Base-by-base conservation (phyloP, 2,888 invertebrate species). In the Odontocerum albicorne region DNA sequence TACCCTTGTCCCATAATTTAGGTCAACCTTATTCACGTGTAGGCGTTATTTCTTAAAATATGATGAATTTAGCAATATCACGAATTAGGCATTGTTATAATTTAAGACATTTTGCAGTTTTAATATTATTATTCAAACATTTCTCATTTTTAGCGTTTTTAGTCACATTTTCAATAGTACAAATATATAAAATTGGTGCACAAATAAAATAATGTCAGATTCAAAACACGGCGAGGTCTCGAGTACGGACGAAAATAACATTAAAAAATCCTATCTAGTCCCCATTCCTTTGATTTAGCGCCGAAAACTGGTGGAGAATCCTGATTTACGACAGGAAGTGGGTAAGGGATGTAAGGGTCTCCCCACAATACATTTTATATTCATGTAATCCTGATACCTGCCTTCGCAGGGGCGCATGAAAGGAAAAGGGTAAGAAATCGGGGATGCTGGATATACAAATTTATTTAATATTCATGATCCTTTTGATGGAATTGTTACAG, bases 351-450 rank as follows among this genome's bases (percentile, higher is more conserved):
- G 27, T 27, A 27, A 10, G 27, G 27, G 4, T 27, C 6, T 10
- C 27, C 10, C 27, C 10, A 27, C 27, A 27, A 36, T 38, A 36
- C 22, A 47, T 47, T 38, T 33, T 4, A 15, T 47, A 47, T 47
- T 47, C 47, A 47, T 47, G 47, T 47, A 22, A 47, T 47, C 47
- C 38, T 36, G 36, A 47, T 47, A 36, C 27, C 27, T 27, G 27
- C 10, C 10, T 27, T 27, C 6, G 10, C 6, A 7, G 27, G 27
- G 27, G 10, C 27, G 27, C 27, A 27, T 27, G 10, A 27, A 27
- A 7, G 27, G 27, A 27, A 27, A 27, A 27, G 27, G 27, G 27
- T 27, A 27, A 27, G 27, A 7, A 27, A 27, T 10, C 10, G 10
- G 27, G 27, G 27, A 27, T 27, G 27, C 27, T 27, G 27, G 27